These are phyloP conservation scores for Aptenodytes forsteri DNA, from an alignment of 2,113 vertebrate species.

Conservation along the genomic window DNA sequence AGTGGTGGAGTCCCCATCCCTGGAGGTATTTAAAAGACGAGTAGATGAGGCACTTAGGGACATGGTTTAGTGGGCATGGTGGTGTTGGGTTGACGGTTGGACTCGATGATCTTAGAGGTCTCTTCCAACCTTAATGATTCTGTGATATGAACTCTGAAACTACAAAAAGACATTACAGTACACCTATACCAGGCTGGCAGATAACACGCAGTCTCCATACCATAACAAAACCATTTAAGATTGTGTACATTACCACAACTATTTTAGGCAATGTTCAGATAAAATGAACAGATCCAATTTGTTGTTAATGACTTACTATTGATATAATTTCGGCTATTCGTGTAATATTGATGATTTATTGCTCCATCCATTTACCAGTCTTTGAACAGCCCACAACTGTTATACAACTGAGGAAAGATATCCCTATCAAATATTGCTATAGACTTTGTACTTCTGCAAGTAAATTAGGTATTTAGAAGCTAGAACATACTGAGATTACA, in stretches of 20 bases:
- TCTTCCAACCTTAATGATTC: no score
- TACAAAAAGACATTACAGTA: not conserved
- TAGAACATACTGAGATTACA: not conserved
- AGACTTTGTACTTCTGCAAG: not conserved
- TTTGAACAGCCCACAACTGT: not conserved
- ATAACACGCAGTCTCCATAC: not conserved
- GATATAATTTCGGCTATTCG: fast-evolving
- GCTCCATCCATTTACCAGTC: not conserved
- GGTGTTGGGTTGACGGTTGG: no score
- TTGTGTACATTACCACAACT: not conserved
- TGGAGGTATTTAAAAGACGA: no score
- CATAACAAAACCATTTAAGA: not conserved
- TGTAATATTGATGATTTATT: not conserved
- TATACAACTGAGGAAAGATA: not conserved
- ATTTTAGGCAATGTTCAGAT: not conserved
- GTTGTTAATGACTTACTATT: not conserved
- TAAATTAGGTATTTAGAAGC: not conserved
- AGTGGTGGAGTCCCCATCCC: no score
- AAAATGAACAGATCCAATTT: not conserved
- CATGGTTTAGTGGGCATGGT: no score
- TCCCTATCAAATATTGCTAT: not conserved
- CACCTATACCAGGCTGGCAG: not conserved
- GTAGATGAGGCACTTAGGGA: no score
- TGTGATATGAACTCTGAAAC: not conserved
- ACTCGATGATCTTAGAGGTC: no score